Evolutionary conservation across 1,140 invertebrate species (phyloP).

Genomic region (Tyrophagus putrescentiae): DNA sequence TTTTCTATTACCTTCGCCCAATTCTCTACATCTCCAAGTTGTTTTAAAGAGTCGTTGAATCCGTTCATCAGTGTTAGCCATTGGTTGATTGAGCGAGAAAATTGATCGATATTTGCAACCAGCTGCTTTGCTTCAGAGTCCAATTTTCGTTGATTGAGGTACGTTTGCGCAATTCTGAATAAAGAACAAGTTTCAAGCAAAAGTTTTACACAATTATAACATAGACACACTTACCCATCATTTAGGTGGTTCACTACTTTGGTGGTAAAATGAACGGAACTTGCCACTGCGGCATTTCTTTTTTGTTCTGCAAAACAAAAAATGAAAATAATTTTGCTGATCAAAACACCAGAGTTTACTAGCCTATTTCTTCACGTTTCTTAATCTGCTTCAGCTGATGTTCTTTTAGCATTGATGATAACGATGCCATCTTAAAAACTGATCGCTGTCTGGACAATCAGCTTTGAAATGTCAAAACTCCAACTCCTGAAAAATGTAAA

Average conservation of each 20-base stretch:
- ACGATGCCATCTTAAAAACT: conserved; percentile 46
- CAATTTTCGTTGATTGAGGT: conserved; percentile 90
- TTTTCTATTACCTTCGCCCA: conserved; percentile 93
- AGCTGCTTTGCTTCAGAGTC: conserved; percentile 92
- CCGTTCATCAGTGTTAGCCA: conserved; percentile 87
- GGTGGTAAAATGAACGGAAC: conserved; percentile 78
- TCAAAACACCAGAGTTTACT: neutral
- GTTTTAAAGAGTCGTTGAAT: conserved; percentile 88
- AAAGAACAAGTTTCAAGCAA: conserved; percentile 25
- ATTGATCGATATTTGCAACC: conserved; percentile 81
- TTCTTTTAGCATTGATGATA: conserved; percentile 70
- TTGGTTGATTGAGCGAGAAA: conserved; percentile 88
- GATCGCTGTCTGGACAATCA: too few species aligned
- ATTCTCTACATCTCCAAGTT: conserved; percentile 96
- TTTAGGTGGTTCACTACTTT: conserved; percentile 91
- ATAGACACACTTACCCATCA: conserved; percentile 57
- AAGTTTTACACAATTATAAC: conserved; percentile 5
- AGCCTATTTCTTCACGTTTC: conserved; percentile 48
- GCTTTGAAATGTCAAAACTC: too few species aligned
- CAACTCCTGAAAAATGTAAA: too few species aligned
- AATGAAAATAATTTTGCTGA: conserved; percentile 20
- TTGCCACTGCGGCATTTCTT: conserved; percentile 76
- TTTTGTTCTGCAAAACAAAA: conserved; percentile 51
- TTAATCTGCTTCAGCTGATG: conserved; percentile 58
- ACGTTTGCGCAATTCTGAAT: conserved; percentile 81